These are phyloP conservation scores for Thermophis baileyi DNA, from an alignment of 2,113 vertebrate species.

Conservation along the genomic window DNA sequence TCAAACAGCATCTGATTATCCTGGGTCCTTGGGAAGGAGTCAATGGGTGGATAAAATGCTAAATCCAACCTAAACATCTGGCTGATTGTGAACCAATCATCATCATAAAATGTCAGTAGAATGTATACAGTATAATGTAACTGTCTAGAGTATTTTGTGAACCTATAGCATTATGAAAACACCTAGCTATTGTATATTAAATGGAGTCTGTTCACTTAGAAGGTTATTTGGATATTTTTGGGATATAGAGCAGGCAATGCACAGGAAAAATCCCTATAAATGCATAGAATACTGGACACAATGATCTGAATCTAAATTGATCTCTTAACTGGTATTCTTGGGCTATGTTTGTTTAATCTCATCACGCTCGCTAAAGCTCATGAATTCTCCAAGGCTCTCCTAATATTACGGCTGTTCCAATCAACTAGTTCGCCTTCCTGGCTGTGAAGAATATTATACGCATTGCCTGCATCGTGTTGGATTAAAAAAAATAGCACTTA, in stretches of 20 bases:
- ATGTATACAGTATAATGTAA: background rate
- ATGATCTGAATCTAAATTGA: background rate
- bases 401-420: background rate
- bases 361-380: background rate
- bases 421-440: background rate
- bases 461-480: background rate
- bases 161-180: background rate
- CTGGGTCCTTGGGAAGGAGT: background rate
- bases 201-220: background rate
- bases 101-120: background rate
- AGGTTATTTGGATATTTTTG: background rate
- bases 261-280: background rate
- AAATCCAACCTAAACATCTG: background rate
- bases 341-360: background rate
- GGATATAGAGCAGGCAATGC: background rate
- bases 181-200: background rate
- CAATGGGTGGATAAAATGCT: background rate
- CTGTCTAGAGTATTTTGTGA: background rate
- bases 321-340: background rate
- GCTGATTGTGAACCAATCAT: background rate
- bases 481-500: background rate
- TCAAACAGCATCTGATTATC: background rate
- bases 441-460: background rate
- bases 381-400: background rate
- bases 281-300: background rate